These are phyloP conservation scores for Helarctos malayanus DNA, from an alignment of 2,797 vertebrate genomes.

Conservation along the genomic window DNA sequence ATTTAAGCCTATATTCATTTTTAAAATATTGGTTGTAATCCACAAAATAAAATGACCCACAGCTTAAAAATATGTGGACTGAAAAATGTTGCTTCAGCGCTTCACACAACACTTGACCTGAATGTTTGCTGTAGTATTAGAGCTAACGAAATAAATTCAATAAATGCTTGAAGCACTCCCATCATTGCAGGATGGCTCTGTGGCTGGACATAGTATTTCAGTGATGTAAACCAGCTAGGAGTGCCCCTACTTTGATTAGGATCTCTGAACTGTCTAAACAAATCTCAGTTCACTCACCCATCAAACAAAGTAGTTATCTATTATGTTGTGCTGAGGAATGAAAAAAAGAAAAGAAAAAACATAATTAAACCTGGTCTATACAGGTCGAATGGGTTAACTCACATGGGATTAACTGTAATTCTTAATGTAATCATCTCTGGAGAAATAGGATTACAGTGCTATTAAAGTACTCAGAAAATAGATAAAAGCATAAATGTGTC, in stretches of 20 bases:
- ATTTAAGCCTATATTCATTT: background rate
- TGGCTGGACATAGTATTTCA: background rate
- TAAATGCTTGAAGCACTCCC: background rate
- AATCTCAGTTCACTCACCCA: background rate
- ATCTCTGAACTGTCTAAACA: background rate
- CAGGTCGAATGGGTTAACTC: background rate
- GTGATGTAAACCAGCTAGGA: background rate
- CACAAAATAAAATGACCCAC: background rate
- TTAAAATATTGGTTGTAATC: background rate
- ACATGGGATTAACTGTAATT: background rate
- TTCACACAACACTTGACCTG: background rate
- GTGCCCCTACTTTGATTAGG: background rate
- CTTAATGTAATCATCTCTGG: background rate
- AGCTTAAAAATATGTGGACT: background rate
- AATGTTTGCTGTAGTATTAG: background rate
- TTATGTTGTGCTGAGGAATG: background rate
- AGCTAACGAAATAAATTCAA: background rate
- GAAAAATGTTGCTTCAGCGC: background rate
- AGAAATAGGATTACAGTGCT: conserved; percentile 1
- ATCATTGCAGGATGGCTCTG: background rate
- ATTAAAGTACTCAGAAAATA: background rate
- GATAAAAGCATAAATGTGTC: background rate
- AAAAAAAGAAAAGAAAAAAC: background rate
- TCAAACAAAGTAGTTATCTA: background rate
- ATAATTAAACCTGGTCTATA: background rate